Conservation (phyloP, 2,113 vertebrate species). For the Formicarius rufipectus region DNA sequence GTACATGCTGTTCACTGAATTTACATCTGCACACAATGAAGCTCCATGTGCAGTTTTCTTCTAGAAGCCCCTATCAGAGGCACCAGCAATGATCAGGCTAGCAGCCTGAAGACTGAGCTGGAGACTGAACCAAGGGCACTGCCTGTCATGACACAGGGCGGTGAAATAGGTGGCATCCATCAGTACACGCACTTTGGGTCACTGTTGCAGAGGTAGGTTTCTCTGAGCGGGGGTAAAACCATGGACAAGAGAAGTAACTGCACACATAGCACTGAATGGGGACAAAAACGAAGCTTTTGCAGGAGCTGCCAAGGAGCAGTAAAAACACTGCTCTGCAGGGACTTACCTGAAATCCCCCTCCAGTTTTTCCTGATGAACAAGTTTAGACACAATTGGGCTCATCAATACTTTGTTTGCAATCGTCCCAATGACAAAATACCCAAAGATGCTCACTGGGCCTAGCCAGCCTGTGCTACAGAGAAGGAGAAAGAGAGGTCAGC, state of each 20-base stretch:
- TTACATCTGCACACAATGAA: background rate
- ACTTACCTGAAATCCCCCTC: conserved; percentile 95
- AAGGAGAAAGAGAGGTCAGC: background rate
- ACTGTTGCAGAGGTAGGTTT: background rate
- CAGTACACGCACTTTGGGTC: background rate
- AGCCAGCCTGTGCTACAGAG: conserved; percentile 90
- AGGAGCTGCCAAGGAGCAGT: background rate
- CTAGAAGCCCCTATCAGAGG: background rate
- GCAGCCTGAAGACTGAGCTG: background rate
- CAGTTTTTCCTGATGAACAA: conserved; percentile 94
- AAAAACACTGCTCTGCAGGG: background rate
- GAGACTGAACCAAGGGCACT: background rate
- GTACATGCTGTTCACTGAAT: background rate
- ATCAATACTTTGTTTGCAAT: conserved; percentile 90
- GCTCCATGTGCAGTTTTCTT: background rate
- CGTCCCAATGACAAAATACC: conserved; percentile 90
- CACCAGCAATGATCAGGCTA: background rate
- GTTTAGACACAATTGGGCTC: conserved; percentile 89
- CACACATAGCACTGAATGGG: background rate
- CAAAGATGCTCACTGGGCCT: conserved; percentile 90
- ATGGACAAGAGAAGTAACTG: background rate
- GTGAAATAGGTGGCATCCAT: background rate
- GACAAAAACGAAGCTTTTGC: background rate
- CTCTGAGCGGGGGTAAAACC: background rate
- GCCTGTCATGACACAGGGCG: background rate